phyloP scores from a whole-genome alignment of 2,113 vertebrate species.

The Cephalopholis sonnerati region DNA sequence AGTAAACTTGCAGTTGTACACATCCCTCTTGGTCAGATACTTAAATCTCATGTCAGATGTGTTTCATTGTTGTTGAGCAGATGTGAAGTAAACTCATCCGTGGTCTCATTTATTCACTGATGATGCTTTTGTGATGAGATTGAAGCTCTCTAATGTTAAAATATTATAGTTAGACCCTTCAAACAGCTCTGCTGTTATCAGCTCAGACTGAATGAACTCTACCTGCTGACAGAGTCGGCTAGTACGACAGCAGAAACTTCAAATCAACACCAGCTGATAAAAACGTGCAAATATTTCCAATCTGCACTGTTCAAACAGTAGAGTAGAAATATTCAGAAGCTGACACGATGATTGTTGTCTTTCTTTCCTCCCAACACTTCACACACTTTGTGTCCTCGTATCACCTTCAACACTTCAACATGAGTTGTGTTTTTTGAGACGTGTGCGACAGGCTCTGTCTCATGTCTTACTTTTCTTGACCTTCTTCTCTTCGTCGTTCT shows the following conservation, averaged over 20 bases:
- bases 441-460: slow-evolving; percentile 13
- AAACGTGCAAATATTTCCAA: slow-evolving; percentile 60
- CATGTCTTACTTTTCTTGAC: slow-evolving; percentile 94
- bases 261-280: slow-evolving; percentile 60
- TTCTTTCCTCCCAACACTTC: slow-evolving; percentile 34
- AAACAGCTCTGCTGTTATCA: slow-evolving; percentile 42
- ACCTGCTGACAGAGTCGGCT: slow-evolving; percentile 50
- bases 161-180: slow-evolving; percentile 39
- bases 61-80: not conserved
- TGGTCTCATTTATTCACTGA: slow-evolving; percentile 69
- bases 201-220: slow-evolving; percentile 56
- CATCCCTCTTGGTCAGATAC: not conserved
- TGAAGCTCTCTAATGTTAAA: slow-evolving; percentile 2
- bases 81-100: not conserved
- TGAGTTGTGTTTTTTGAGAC: slow-evolving; percentile 4
- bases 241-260: slow-evolving; percentile 39
- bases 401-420: slow-evolving; percentile 32
- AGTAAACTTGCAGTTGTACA: not conserved
- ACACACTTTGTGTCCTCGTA: slow-evolving; percentile 29
- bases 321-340: slow-evolving; percentile 59
- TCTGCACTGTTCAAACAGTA: slow-evolving; percentile 60
- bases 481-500: slow-evolving; percentile 92
- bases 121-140: slow-evolving; percentile 18
- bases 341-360: slow-evolving; percentile 18
- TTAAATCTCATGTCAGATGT: not conserved